A percentile compares a stretch with the other conserved stretches of the same genome.
These are phyloP conservation scores for Euwallacea similis DNA, from an alignment of 1,140 invertebrate genomes.

Conservation along the genomic window DNA sequence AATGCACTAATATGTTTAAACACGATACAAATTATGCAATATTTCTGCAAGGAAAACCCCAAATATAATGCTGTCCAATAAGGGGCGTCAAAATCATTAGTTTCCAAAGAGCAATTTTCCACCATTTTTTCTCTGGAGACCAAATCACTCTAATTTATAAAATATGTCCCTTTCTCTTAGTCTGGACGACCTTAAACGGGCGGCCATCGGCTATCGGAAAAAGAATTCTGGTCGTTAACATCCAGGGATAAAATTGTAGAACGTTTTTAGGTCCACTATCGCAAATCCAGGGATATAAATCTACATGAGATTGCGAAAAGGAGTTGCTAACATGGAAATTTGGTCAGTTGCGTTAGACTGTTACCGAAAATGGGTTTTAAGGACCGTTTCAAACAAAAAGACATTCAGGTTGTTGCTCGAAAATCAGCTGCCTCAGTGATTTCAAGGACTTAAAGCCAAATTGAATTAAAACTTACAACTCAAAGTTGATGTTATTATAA, in stretches of 20 bases:
- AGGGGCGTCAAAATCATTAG: too few species aligned
- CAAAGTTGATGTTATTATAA: too few species aligned
- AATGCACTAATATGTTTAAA: too few species aligned
- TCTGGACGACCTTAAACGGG: neutral
- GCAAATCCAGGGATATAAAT: neutral
- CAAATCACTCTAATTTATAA: conserved; percentile 1
- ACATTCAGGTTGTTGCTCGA: too few species aligned
- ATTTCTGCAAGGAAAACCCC: too few species aligned
- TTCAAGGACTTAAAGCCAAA: too few species aligned
- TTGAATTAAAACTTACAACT: too few species aligned
- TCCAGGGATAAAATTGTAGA: conserved; percentile 8
- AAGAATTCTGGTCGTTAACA: neutral
- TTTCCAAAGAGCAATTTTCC: neutral
- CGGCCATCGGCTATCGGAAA: conserved; percentile 4
- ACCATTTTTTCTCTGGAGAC: neutral
- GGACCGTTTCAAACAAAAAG: too few species aligned
- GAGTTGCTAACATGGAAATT: conserved; percentile 12
- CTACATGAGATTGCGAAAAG: conserved; percentile 13
- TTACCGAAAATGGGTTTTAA: too few species aligned
- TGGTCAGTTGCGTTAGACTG: conserved; percentile 2
- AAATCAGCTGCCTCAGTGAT: too few species aligned
- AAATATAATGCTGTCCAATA: too few species aligned
- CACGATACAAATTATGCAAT: too few species aligned
- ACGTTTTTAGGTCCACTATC: neutral
- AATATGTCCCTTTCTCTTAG: conserved; percentile 2